Evolutionary conservation across 2,113 vertebrate species (phyloP), one percentile per base, ranked within the genome.

Genomic region (Eolophus roseicapilla): DNA sequence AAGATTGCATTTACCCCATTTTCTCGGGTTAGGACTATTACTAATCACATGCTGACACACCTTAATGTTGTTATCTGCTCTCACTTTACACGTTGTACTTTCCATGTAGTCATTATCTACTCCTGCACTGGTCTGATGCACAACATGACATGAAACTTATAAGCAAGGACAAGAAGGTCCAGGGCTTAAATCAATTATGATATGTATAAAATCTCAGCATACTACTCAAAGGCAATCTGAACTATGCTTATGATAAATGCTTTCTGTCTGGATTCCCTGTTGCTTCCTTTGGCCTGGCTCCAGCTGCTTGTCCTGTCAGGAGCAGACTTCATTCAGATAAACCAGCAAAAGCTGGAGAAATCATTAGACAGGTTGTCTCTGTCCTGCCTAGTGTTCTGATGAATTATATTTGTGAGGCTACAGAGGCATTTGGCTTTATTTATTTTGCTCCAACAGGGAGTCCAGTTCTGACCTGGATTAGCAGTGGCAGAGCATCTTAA

Each of bases 291-390:
- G 83, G 70, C 84, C 8, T 90, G 64, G 53, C 25, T 95, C 76
- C 94, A 88, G 71, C n/a, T 84, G 41, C 63, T 85, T 95, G 76
- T 74, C 41, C 86, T 93, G 46, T 86, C 69, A 92, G 39, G 67
- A 49, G 44, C 37, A 85, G 59, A 77, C 46, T 90, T 96, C 47
- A 82, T 57, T 78, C 19, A 82, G 85, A 53, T 93, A 92, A 79
- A n/a, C n/a, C 46, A 89, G 31, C n/a, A 57, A 75, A 82, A 89
- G 4, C 41, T 68, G 65, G n/a, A 91, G 75, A 93, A 89, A 9
- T 69, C 60, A 62, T 91, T 86, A 95, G 82, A 44, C 44, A 65
- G 52, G 53, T 68, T 94, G 74, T 69, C 52, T 93, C 65, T 76
- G 60, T 76, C 73, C 47, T 69, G 35, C 19, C 65, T 63, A 46